Base-by-base conservation (phyloP, 2,888 invertebrate species). In the Elysia crispata region DNA sequence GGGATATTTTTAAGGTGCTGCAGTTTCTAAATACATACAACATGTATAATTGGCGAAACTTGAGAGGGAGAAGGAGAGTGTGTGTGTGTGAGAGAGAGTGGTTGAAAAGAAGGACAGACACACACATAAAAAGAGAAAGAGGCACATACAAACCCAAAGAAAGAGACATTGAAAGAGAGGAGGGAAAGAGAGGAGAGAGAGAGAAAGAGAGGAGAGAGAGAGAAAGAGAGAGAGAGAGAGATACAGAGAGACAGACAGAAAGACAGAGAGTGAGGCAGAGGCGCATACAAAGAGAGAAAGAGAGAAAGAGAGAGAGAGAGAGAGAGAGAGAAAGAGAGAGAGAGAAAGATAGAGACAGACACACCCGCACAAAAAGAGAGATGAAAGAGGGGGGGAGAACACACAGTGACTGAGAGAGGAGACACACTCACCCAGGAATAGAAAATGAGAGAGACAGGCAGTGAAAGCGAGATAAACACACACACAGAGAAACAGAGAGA, bases 161-260 rank as follows among this genome's bases (percentile, higher is more conserved):
- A 11, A 41, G 41, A 41, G 41, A 41, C 41, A 41, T 6, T 3
- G 41, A 41, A 3, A 25, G 23, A 28, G 28, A 66, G 66, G 25
- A 13, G 13, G 66, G 6, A 3, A 28, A 13, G 25, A 25, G 25
- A 13, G 13, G 66, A 66, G 15, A 66, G 66, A 66, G 66, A 25
- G 15, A 66, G 66, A 66, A 13, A 66, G 66, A 18, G 5, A 41
- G 41, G 11, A 11, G 11, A 3, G 11, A 6, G 11, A 6, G 66
- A 66, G 66, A 66, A 8, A 66, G 66, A 66, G 66, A 66, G 15
- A 66, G 13, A 66, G 15, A 66, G 15, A 66, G 57, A 8, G 30
- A 57, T 6, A 20, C 28, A 31, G 31, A 54, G 67, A 67, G 69
- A 54, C 30, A 67, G 76, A 50, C 30, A 77, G 54, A 31, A 67